Conservation (phyloP, 2,797 vertebrate genomes). For the Sebastes itinus region DNA sequence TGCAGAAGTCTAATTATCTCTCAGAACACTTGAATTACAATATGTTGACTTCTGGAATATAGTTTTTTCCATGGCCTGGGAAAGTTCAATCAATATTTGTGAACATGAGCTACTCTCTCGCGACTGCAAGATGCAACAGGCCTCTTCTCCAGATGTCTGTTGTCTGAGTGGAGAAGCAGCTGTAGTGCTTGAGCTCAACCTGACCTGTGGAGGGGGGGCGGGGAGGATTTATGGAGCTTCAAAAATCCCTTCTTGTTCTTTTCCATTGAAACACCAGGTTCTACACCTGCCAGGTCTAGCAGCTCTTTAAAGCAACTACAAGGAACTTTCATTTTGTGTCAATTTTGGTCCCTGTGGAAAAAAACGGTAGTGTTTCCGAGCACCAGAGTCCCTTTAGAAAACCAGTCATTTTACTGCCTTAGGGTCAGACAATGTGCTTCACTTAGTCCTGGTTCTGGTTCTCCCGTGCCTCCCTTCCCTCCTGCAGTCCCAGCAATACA, state of each 20-base stretch:
- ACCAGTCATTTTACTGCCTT: background rate
- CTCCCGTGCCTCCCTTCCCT: background rate
- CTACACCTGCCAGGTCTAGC: background rate
- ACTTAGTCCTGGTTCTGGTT: too few relatives aligned
- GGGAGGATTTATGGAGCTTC: background rate
- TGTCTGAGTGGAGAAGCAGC: background rate
- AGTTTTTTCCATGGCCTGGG: too few relatives aligned
- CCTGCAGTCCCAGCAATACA: background rate
- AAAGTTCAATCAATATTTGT: too few relatives aligned
- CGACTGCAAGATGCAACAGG: conserved; percentile 65
- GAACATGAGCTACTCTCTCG: too few relatives aligned
- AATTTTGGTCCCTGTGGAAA: background rate
- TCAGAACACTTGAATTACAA: too few relatives aligned
- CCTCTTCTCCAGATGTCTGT: background rate
- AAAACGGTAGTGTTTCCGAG: background rate
- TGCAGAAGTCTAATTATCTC: too few relatives aligned
- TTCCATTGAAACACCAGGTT: background rate
- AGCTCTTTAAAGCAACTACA: background rate
- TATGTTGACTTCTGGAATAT: too few relatives aligned
- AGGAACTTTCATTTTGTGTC: background rate
- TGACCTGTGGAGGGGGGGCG: background rate
- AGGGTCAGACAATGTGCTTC: background rate
- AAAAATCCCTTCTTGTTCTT: background rate
- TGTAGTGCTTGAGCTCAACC: background rate
- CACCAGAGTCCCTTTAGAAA: background rate